phyloP scores from a whole-genome alignment of 2,888 invertebrate genomes.

The Nomada flava region DNA sequence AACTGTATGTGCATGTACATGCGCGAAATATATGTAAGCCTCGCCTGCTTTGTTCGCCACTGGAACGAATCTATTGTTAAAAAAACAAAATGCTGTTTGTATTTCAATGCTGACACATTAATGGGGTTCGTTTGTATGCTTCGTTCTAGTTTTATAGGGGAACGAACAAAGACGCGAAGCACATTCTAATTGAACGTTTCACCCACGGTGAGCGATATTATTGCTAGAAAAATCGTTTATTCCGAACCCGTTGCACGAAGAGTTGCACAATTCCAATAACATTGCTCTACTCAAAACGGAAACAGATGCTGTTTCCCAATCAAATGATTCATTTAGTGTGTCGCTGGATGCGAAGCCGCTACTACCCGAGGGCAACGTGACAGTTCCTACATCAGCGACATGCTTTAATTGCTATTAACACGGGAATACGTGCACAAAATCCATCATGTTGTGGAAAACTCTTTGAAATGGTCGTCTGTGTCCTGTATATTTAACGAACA shows the following conservation, averaged over 20 bases:
- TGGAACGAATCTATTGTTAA: conserved; percentile 15
- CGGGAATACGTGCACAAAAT: background rate
- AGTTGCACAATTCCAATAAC: conserved; percentile 48
- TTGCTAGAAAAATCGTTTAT: conserved; percentile 10
- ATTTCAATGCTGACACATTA: conserved; percentile 9
- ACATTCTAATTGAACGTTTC: conserved; percentile 2
- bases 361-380: conserved; percentile 2
- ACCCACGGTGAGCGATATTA: conserved; percentile 5
- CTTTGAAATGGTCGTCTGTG: background rate
- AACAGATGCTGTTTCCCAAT: conserved; percentile 52
- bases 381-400: conserved; percentile 12
- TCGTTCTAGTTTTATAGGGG: background rate
- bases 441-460: background rate
- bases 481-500: background rate
- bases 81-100: background rate
- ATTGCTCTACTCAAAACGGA: conserved; percentile 30
- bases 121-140: background rate
- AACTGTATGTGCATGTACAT: background rate
- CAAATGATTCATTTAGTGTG: conserved; percentile 50
- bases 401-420: conserved; percentile 36
- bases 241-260: background rate
- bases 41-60: background rate
- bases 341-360: conserved; percentile 2
- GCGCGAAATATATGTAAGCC: background rate
- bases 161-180: background rate